Conservation (phyloP, 1,140 invertebrate species). For the Gryon sp. region DNA sequence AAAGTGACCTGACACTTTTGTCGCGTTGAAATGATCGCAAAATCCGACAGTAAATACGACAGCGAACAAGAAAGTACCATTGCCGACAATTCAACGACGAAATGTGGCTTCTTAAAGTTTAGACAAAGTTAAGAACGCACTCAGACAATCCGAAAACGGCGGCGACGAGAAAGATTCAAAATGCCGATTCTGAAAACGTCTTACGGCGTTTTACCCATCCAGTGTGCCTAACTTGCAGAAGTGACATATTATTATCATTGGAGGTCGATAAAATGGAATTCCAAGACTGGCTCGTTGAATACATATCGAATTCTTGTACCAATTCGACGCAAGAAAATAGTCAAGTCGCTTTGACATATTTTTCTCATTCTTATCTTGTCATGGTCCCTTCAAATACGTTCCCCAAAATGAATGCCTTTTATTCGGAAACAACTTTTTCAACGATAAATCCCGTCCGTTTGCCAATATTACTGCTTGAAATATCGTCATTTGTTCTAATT, state of each 20-base stretch:
- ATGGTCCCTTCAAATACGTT: conserved; percentile 46
- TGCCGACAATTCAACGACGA: conserved; percentile 37
- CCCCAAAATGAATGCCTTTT: conserved; percentile 38
- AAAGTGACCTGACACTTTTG: conserved; percentile 20
- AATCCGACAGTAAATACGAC: conserved; percentile 54
- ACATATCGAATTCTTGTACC: conserved; percentile 56
- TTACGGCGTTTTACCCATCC: neutral
- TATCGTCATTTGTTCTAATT: conserved; percentile 24
- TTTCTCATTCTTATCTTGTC: conserved; percentile 60
- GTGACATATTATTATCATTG: conserved; percentile 55
- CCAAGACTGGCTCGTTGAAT: conserved; percentile 52
- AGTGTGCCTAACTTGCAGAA: conserved; percentile 33
- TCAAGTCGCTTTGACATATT: conserved; percentile 56
- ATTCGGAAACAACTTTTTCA: conserved; percentile 60
- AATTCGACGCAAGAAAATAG: conserved; percentile 54
- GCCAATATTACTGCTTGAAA: conserved; percentile 24
- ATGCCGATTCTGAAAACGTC: conserved; percentile 1
- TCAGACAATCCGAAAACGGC: conserved; percentile 31
- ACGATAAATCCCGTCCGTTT: conserved; percentile 20
- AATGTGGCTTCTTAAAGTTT: conserved; percentile 61
- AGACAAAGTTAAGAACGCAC: conserved; percentile 52
- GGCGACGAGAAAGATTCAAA: too few species aligned
- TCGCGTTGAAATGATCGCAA: conserved; percentile 20
- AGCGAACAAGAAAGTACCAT: conserved; percentile 57
- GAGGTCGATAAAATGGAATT: conserved; percentile 51